Conservation (phyloP, 2,797 vertebrate species). For the Furcifer pardalis region DNA sequence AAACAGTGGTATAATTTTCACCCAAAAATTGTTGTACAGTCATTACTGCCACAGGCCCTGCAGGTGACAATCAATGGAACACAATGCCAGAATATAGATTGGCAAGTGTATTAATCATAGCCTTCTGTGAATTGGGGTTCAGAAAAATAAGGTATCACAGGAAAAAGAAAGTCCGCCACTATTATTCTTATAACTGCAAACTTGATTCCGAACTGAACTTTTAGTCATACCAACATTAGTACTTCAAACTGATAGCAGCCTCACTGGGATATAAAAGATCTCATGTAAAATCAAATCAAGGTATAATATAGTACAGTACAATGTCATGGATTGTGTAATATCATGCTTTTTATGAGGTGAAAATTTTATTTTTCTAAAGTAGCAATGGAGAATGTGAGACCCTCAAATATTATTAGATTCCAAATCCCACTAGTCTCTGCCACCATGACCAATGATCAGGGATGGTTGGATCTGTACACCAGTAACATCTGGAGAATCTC, state of each 20-base stretch:
- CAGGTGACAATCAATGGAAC: slow-evolving; percentile 68
- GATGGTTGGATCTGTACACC: not conserved
- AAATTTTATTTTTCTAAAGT: not conserved
- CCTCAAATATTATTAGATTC: not conserved
- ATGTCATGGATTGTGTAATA: not conserved
- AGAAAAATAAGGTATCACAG: slow-evolving; percentile 53
- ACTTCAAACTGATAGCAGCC: not conserved
- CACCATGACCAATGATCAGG: not conserved
- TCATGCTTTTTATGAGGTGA: not conserved
- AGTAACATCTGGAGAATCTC: not conserved
- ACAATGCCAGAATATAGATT: slow-evolving; percentile 62
- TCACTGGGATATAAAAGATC: not conserved
- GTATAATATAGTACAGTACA: not conserved
- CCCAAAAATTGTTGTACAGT: slow-evolving; percentile 51
- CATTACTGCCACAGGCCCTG: slow-evolving; percentile 60
- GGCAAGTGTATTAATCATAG: slow-evolving; percentile 54
- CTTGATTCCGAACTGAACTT: not conserved
- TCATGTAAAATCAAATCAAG: not conserved
- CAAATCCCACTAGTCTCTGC: not conserved
- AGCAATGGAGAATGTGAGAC: not conserved
- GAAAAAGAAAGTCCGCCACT: slow-evolving; percentile 28
- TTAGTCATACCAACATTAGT: not conserved
- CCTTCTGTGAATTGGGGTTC: slow-evolving; percentile 46
- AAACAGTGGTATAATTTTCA: slow-evolving; percentile 69
- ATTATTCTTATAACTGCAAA: not conserved